These are phyloP conservation scores for Mechanitis mazaeus DNA, from an alignment of 2,888 invertebrate genomes.

Conservation along the genomic window DNA sequence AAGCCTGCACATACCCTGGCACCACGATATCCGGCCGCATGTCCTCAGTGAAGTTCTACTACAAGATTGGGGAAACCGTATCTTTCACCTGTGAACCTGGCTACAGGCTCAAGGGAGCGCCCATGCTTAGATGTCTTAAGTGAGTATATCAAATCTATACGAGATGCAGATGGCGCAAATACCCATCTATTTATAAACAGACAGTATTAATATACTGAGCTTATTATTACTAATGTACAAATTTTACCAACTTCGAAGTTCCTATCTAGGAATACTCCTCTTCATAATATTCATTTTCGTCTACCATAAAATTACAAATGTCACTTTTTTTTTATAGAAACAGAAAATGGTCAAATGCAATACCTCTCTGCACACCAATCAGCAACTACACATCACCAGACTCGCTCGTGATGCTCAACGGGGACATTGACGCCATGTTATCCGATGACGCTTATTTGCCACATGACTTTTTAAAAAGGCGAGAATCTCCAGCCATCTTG, in stretches of 20 bases:
- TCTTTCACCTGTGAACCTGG: constrained; percentile 90
- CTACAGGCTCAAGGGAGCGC: constrained; percentile 83
- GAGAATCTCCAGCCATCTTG: constrained; percentile 65
- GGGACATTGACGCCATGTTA: constrained; percentile 69
- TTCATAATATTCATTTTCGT: no score
- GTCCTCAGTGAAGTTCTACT: constrained; percentile 92
- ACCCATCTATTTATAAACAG: no score
- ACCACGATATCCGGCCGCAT: constrained; percentile 90
- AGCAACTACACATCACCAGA: constrained; percentile 62
- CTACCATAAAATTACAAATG: no score
- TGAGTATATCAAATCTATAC: constrained; percentile 39
- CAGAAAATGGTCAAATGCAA: constrained; percentile 91
- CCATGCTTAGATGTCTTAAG: constrained; percentile 84
- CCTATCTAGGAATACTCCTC: no score
- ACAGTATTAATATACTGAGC: no score
- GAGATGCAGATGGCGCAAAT: background rate
- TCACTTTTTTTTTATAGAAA: constrained; percentile 65
- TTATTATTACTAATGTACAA: no score
- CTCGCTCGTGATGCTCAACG: constrained; percentile 59
- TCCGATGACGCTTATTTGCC: constrained; percentile 52
- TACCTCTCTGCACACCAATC: constrained; percentile 82
- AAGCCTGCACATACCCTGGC: constrained; percentile 91
- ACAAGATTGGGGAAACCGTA: constrained; percentile 89
- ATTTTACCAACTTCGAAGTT: no score
- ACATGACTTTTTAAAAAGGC: constrained; percentile 56